phyloP scores from a whole-genome alignment of 2,888 invertebrate species.

The Hypomecis punctinalis region DNA sequence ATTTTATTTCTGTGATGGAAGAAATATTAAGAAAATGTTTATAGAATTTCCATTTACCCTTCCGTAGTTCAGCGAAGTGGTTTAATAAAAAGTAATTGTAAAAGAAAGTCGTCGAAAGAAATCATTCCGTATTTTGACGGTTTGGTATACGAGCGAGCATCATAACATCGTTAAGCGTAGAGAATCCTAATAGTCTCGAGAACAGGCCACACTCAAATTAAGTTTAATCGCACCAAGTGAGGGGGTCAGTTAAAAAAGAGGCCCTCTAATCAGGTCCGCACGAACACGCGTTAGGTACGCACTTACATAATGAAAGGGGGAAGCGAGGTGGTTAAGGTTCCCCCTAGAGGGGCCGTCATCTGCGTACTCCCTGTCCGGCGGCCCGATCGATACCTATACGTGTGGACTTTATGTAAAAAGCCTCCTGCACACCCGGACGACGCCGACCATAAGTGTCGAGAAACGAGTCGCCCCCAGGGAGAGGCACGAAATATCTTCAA shows the following conservation, averaged over 20 bases:
- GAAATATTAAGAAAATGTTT: conserved; percentile 40
- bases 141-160: not conserved
- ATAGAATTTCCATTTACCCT: conserved; percentile 24
- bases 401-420: conserved; percentile 85
- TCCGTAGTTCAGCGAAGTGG: conserved; percentile 20
- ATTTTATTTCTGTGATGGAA: conserved; percentile 38
- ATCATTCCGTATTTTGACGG: not conserved
- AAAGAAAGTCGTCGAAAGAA: not conserved
- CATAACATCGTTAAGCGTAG: conserved; percentile 47
- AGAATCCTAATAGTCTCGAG: conserved; percentile 68
- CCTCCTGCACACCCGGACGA: conserved; percentile 83
- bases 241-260: conserved; percentile 85
- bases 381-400: conserved; percentile 84
- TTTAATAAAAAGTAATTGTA: conserved; percentile 17
- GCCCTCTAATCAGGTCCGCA: conserved; percentile 83
- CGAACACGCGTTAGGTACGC: conserved; percentile 83
- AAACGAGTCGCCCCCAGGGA: conserved; percentile 83
- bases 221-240: conserved; percentile 81
- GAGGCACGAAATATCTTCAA: conserved; percentile 84
- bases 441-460: conserved; percentile 85
- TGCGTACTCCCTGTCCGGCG: conserved; percentile 84
- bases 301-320: conserved; percentile 86
- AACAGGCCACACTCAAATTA: conserved; percentile 79
- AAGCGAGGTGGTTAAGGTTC: conserved; percentile 64
- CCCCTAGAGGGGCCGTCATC: conserved; percentile 74